These are phyloP conservation scores for Arenaria interpres DNA, from an alignment of 2,113 vertebrate genomes.

Conservation along the genomic window DNA sequence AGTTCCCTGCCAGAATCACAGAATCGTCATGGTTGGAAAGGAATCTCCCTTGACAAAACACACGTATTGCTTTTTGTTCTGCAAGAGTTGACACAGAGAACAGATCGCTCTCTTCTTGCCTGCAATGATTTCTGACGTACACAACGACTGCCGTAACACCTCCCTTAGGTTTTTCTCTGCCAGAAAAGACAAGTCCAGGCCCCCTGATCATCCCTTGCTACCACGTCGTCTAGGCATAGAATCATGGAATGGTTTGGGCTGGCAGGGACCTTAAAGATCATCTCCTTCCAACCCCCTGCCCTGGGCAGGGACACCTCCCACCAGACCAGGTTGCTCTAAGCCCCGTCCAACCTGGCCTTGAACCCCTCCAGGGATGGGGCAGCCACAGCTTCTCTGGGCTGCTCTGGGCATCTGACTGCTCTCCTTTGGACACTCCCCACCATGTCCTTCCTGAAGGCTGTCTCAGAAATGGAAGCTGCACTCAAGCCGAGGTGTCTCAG, in stretches of 20 bases:
- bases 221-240: fast-evolving
- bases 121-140: neutral
- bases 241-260: too few species aligned
- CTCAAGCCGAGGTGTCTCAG: neutral
- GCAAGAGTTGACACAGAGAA: neutral
- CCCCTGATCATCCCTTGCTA: neutral
- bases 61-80: neutral
- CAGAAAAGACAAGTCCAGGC: neutral
- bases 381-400: too few species aligned
- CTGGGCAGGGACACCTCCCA: too few species aligned
- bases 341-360: too few species aligned
- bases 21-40: too few species aligned
- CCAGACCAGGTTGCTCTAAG: too few species aligned
- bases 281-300: too few species aligned
- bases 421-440: neutral
- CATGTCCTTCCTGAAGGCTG: neutral
- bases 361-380: too few species aligned
- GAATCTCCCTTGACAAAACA: neutral
- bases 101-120: neutral
- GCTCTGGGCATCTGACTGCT: neutral
- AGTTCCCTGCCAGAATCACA: neutral
- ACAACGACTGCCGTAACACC: neutral
- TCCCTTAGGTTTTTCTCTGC: neutral
- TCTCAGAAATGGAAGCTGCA: neutral
- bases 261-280: too few species aligned